Conservation (phyloP, 1,140 invertebrate genomes). For the Lasioglossum albipes region DNA sequence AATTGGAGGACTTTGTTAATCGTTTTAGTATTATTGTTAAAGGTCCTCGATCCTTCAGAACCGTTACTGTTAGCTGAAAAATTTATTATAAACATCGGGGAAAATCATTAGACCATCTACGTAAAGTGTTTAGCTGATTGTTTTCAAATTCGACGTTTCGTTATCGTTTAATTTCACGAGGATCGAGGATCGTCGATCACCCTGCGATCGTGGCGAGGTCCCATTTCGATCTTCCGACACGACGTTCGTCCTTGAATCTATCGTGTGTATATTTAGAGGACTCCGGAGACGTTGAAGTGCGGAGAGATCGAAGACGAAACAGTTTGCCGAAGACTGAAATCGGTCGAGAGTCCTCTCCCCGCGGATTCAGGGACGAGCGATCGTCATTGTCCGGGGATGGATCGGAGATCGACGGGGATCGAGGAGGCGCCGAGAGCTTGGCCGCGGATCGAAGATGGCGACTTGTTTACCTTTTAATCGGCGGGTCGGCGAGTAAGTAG, state of each 20-base stretch:
- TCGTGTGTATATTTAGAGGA: neutral
- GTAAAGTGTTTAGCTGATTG: too few species aligned
- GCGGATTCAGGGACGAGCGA: slow-evolving; percentile 3
- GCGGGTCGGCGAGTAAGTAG: slow-evolving; percentile 64
- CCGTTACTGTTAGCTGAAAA: neutral
- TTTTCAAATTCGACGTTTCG: too few species aligned
- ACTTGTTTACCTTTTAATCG: slow-evolving; percentile 45
- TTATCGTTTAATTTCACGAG: too few species aligned
- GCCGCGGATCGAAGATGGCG: slow-evolving; percentile 51
- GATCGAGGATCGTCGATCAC: too few species aligned
- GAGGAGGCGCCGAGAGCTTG: slow-evolving; percentile 37
- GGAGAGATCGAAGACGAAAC: too few species aligned
- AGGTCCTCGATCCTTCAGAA: neutral
- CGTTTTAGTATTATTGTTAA: slow-evolving; percentile 15
- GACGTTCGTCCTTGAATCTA: neutral
- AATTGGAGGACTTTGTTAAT: slow-evolving; percentile 1
- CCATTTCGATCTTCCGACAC: neutral
- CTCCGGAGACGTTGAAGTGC: too few species aligned
- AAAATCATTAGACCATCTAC: too few species aligned
- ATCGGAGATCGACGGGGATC: too few species aligned
- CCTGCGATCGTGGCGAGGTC: neutral
- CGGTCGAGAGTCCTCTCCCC: too few species aligned
- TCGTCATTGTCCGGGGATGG: too few species aligned
- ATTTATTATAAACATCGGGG: too few species aligned
- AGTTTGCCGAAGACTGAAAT: too few species aligned